Evolutionary conservation across 2,888 invertebrate genomes (phyloP).

Genomic region (Dryococelus australis): DNA sequence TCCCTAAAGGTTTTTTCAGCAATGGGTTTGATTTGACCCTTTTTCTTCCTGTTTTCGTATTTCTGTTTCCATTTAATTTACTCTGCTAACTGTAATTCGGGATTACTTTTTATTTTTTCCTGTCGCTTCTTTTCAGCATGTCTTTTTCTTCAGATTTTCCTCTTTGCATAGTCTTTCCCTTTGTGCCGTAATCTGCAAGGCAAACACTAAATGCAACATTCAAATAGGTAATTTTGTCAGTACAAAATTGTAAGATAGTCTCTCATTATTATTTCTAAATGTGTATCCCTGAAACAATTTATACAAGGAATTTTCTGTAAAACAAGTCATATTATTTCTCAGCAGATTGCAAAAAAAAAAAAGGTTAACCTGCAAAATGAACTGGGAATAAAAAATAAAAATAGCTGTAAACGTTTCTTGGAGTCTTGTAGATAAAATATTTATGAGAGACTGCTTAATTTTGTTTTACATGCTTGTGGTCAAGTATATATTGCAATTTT

Average conservation of each 20-base stretch:
- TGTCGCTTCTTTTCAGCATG: not conserved
- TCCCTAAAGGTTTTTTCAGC: not conserved
- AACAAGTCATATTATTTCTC: too few relatives aligned
- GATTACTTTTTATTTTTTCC: not conserved
- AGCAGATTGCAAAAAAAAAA: too few relatives aligned
- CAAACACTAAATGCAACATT: not conserved
- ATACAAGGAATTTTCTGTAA: too few relatives aligned
- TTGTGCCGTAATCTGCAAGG: not conserved
- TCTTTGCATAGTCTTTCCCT: not conserved
- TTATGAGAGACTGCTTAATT: too few relatives aligned
- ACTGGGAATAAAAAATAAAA: too few relatives aligned
- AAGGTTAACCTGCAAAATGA: too few relatives aligned
- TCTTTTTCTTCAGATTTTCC: not conserved
- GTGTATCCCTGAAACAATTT: too few relatives aligned
- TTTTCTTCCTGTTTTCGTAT: not conserved
- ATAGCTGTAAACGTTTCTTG: too few relatives aligned
- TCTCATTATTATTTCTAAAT: not conserved
- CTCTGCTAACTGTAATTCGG: not conserved
- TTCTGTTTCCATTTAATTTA: not conserved
- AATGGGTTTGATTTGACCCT: not conserved
- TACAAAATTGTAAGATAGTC: not conserved
- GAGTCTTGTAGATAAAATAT: too few relatives aligned
- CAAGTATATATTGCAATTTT: not conserved
- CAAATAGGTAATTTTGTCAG: not conserved
- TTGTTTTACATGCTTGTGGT: not conserved